These are phyloP conservation scores for Watsonalla binaria DNA, from an alignment of 2,888 invertebrate genomes.

Conservation along the genomic window DNA sequence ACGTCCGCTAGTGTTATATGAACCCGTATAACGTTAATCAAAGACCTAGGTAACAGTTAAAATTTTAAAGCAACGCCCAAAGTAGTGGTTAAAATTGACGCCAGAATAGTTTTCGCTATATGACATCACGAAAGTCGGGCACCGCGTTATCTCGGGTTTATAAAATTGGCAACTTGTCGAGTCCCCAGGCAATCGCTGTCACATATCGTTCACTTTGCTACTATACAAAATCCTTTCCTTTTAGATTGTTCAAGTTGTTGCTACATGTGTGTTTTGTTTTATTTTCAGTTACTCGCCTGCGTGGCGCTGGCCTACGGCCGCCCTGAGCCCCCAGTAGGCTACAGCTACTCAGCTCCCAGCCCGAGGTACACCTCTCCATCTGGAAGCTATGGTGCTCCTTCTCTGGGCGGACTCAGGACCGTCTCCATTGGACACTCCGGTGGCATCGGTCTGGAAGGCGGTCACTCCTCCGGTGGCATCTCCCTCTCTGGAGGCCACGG, in stretches of 20 bases:
- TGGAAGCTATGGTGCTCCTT: slow-evolving; percentile 43
- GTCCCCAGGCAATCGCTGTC: not conserved
- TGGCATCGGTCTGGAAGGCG: slow-evolving; percentile 29
- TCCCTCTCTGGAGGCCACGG: slow-evolving; percentile 24
- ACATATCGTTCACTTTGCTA: not conserved
- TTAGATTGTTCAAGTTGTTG: slow-evolving; percentile 8
- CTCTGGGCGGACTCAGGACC: slow-evolving; percentile 9
- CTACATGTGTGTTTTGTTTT: slow-evolving; percentile 15
- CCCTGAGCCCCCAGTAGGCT: slow-evolving; percentile 73
- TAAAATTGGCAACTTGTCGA: slow-evolving; percentile 6
- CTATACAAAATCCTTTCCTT: slow-evolving; percentile 5
- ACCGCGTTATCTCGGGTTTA: slow-evolving; percentile 2
- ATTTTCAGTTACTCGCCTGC: slow-evolving; percentile 68
- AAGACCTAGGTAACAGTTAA: not conserved
- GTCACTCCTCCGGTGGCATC: slow-evolving; percentile 34
- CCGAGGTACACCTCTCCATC: slow-evolving; percentile 44
- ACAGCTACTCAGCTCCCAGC: slow-evolving; percentile 66
- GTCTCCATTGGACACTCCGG: slow-evolving; percentile 33
- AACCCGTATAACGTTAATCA: not conserved
- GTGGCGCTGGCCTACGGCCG: slow-evolving; percentile 70
- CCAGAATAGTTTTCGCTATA: not conserved
- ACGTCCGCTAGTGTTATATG: not conserved
- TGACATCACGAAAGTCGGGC: slow-evolving; percentile 3
- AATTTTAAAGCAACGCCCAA: not conserved
- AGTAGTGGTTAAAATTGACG: not conserved